These are phyloP conservation scores for Cabera pusaria DNA, from an alignment of 2,888 invertebrate genomes.

Conservation along the genomic window DNA sequence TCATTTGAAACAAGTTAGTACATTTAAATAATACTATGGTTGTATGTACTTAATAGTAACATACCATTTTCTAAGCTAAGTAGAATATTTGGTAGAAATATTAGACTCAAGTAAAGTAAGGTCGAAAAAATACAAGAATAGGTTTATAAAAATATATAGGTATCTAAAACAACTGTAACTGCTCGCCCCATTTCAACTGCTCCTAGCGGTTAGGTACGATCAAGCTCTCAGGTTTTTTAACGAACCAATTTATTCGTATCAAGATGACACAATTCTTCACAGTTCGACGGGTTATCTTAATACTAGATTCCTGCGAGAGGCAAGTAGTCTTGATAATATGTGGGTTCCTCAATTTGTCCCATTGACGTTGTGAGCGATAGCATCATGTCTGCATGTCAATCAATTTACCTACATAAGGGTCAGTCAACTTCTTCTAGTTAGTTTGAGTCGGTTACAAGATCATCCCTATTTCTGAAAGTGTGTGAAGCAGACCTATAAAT, in stretches of 20 bases:
- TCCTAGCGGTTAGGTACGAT: too few species aligned
- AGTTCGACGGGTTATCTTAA: conserved; percentile 50
- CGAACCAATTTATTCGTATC: conserved; percentile 9
- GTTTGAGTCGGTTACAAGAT: conserved; percentile 17
- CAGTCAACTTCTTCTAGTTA: conserved; percentile 49
- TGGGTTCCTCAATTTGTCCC: conserved; percentile 73
- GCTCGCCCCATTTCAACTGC: too few species aligned
- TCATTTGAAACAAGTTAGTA: too few species aligned
- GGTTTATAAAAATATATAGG: too few species aligned
- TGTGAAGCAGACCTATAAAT: too few species aligned
- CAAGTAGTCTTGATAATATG: conserved; percentile 64
- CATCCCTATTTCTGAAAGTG: neutral
- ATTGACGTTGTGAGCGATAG: conserved; percentile 55
- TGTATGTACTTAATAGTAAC: too few species aligned
- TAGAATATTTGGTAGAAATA: too few species aligned
- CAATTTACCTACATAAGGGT: conserved; percentile 69
- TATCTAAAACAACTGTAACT: too few species aligned
- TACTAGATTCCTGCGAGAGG: conserved; percentile 65
- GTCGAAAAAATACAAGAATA: too few species aligned
- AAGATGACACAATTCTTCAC: conserved; percentile 22
- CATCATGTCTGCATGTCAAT: conserved; percentile 60
- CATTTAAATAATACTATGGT: too few species aligned
- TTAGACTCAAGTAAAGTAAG: too few species aligned
- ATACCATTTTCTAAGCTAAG: too few species aligned
- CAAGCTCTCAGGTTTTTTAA: conserved; percentile 2